Percentiles rank a stretch among this genome's conserved stretches.
phyloP scores from a whole-genome alignment of 2,888 invertebrate genomes.

The Leptopilina myrica region DNA sequence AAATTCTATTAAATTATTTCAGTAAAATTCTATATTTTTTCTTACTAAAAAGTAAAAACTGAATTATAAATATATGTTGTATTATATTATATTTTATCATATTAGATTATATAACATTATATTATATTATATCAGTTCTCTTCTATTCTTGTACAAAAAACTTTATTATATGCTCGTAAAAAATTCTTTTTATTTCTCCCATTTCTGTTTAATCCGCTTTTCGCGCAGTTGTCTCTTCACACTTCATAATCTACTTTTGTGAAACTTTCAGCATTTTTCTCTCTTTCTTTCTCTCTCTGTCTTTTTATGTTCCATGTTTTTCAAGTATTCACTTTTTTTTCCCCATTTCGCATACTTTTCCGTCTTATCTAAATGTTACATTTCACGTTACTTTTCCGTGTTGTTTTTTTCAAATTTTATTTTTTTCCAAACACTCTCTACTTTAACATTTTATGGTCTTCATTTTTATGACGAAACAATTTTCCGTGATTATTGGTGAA shows the following conservation, averaged over 20 bases:
- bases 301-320: slow-evolving; percentile 26
- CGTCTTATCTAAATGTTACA: not conserved
- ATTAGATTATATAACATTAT: too few relatives aligned
- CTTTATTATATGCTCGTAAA: not conserved
- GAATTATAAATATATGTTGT: too few relatives aligned
- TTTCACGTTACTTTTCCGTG: not conserved
- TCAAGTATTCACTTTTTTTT: slow-evolving; percentile 11
- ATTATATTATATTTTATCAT: too few relatives aligned
- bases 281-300: not conserved
- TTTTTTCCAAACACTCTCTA: not conserved
- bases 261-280: slow-evolving; percentile 26
- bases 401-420: not conserved
- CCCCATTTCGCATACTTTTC: not conserved
- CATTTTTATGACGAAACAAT: slow-evolving; percentile 1
- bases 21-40: too few relatives aligned
- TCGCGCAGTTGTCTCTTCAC: slow-evolving; percentile 3
- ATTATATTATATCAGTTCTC: too few relatives aligned
- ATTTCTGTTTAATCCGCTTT: not conserved
- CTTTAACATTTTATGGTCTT: not conserved
- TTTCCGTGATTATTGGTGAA: slow-evolving; percentile 6
- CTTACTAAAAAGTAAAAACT: too few relatives aligned
- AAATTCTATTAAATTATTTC: too few relatives aligned
- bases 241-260: not conserved
- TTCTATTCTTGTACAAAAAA: not conserved
- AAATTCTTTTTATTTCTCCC: slow-evolving; percentile 3